Evolutionary conservation across 1,140 invertebrate species (phyloP), one percentile per base, ranked within the genome.

Genomic region (Heliothis subflexa): DNA sequence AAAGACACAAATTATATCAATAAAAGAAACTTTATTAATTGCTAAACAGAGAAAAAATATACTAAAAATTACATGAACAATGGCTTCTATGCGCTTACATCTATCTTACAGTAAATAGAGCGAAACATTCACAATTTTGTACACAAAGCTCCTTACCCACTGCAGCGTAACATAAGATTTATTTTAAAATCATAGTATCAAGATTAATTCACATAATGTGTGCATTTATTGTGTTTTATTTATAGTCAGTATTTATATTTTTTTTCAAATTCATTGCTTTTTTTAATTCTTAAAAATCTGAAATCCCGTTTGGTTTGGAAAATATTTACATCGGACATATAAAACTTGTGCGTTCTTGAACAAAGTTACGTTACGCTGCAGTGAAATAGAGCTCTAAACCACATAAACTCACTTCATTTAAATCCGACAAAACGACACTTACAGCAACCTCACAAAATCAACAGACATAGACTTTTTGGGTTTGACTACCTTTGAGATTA

Each of bases 11-110:
- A 33, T 16, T 54, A 49, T 84, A 80, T 89, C 86, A 90, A 90
- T 92, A 90, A 91, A 91, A 88, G 86, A 91, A 88, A 89, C 84
- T 92, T 91, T 90, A 90, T 91, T 89, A 89, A 83, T 83, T 81
- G 83, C 87, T 91, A 91, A 88, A 92, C 86, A 86, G 86, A 88
- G 88, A 89, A 86, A 89, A 90, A 89, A 75, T 75, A 75, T 75
- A 75, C 57, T 85, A 88, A 87, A 87, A 87, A 85, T 89, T 91
- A 90, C 85, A 89, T 78, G 76, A 89, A 87, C 88, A 85, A 92
- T 91, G 89, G 89, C 90, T 91, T 90, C 85, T 91, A 86, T 85
- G 73, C 76, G 62, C 75, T 85, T 87, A 87, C 57, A 61, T 59
- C 83, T 87, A 87, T 74, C 78, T 85, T 83, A 83, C 21, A 50